phyloP scores from a whole-genome alignment of 2,113 vertebrate genomes.

The Aspiorhynchus laticeps region DNA sequence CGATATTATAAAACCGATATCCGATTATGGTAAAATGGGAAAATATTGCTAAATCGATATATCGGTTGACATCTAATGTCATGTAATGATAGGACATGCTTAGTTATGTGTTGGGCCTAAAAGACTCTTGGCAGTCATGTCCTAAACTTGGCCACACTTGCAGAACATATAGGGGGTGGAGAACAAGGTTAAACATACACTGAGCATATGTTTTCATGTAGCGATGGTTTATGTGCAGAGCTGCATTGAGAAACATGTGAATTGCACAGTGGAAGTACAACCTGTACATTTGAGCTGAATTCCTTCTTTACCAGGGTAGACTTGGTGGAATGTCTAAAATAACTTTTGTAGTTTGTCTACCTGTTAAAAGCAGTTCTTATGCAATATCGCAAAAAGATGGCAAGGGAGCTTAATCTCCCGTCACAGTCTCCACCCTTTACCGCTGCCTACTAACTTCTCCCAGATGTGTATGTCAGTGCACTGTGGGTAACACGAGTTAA shows the following conservation, averaged over 20 bases:
- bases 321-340: slow-evolving; percentile 25
- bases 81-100: slow-evolving; percentile 12
- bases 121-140: not conserved
- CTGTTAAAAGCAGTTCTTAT: slow-evolving; percentile 24
- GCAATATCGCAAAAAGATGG: slow-evolving; percentile 37
- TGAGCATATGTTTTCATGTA: slow-evolving; percentile 21
- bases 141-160: slow-evolving; percentile 21
- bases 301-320: not conserved
- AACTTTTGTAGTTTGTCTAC: not conserved
- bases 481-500: slow-evolving; percentile 54
- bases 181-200: slow-evolving; percentile 26
- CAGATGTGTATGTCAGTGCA: slow-evolving; percentile 74
- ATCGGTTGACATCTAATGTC: no score
- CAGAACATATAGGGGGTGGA: slow-evolving; percentile 23
- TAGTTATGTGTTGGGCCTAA: not conserved
- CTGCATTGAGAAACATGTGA: not conserved
- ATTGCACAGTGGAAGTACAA: not conserved
- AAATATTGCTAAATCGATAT: no score
- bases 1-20: no score
- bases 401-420: slow-evolving; percentile 42
- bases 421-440: slow-evolving; percentile 50
- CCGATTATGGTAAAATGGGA: no score
- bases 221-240: slow-evolving; percentile 6
- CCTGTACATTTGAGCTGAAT: not conserved
- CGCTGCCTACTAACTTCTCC: slow-evolving; percentile 70